Percentiles rank a stretch among this genome's conserved stretches.
Conservation (phyloP, 1,140 invertebrate genomes). For the Drosophila nigromelanica region DNA sequence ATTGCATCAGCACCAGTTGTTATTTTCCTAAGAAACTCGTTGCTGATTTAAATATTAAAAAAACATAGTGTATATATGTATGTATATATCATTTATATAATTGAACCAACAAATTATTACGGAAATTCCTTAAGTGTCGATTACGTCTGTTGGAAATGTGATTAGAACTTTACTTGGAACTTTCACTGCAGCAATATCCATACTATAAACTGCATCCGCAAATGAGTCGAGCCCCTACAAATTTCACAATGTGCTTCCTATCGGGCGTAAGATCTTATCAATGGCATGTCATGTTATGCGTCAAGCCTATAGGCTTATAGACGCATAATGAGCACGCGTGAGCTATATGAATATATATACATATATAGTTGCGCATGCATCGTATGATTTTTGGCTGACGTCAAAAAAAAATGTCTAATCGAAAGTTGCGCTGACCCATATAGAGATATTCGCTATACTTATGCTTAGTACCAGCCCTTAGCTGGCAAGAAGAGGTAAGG, state of each 20-base stretch:
- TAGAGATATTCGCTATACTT: conserved; percentile 38
- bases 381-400: conserved; percentile 68
- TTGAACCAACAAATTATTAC: background rate
- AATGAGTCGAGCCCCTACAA: conserved; percentile 71
- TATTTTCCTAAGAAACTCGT: background rate
- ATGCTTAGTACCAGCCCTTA: conserved; percentile 31
- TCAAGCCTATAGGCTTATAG: background rate
- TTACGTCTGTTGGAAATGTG: conserved; percentile 6
- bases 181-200: conserved; percentile 8
- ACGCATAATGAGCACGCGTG: conserved; percentile 5
- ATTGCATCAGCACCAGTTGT: conserved; percentile 4
- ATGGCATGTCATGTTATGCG: conserved; percentile 1
- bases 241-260: conserved; percentile 27
- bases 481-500: background rate
- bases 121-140: conserved; percentile 6
- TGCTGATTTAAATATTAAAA: conserved; percentile 1
- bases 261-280: conserved; percentile 39
- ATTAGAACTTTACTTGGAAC: conserved; percentile 17
- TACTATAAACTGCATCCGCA: conserved; percentile 37
- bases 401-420: conserved; percentile 61
- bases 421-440: conserved; percentile 64
- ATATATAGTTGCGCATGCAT: conserved; percentile 44
- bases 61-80: no score
- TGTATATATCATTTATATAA: background rate
- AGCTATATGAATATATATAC: background rate